Evolutionary conservation across 2,797 vertebrate genomes (phyloP).

Genomic region (Lithobates sylvaticus): DNA sequence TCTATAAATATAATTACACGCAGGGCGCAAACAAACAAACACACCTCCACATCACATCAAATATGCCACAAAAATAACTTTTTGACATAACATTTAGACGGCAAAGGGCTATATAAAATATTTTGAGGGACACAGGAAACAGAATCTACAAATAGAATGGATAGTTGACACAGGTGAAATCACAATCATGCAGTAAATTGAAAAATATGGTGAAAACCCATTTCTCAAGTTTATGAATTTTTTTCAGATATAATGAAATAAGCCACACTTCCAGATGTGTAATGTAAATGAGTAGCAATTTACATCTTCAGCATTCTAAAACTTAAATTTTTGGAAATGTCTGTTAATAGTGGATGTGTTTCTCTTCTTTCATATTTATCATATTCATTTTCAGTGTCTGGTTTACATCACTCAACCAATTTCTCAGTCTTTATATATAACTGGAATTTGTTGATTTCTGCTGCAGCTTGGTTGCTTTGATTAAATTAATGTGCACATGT

Average conservation of each 20-base stretch:
- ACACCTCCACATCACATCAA: not conserved
- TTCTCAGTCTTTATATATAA: slow-evolving; percentile 53
- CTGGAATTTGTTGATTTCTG: slow-evolving; percentile 43
- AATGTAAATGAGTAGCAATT: slow-evolving; percentile 52
- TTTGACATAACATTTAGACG: not conserved
- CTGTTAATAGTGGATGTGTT: slow-evolving; percentile 9
- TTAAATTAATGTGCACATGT: slow-evolving; percentile 51
- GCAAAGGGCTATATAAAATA: not conserved
- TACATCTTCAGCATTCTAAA: slow-evolving; percentile 29
- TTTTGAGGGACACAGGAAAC: not conserved
- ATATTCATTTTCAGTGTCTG: slow-evolving; percentile 52
- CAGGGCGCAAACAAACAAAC: too few species aligned
- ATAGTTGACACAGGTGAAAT: not conserved
- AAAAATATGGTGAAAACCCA: not conserved
- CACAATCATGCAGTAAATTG: not conserved
- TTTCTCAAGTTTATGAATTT: slow-evolving; percentile 15
- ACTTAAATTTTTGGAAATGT: slow-evolving; percentile 23
- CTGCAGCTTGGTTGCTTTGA: slow-evolving; percentile 33
- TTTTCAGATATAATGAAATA: slow-evolving; percentile 30
- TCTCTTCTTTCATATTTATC: slow-evolving; percentile 17
- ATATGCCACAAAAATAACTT: not conserved
- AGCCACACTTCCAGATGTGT: slow-evolving; percentile 46
- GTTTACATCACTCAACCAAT: slow-evolving; percentile 57
- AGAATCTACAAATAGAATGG: not conserved
- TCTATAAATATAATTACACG: too few species aligned